A percentile compares a stretch with the other conserved stretches of the same genome.
phyloP scores from a whole-genome alignment of 2,113 vertebrate genomes.

The Gallinago undulata region DNA sequence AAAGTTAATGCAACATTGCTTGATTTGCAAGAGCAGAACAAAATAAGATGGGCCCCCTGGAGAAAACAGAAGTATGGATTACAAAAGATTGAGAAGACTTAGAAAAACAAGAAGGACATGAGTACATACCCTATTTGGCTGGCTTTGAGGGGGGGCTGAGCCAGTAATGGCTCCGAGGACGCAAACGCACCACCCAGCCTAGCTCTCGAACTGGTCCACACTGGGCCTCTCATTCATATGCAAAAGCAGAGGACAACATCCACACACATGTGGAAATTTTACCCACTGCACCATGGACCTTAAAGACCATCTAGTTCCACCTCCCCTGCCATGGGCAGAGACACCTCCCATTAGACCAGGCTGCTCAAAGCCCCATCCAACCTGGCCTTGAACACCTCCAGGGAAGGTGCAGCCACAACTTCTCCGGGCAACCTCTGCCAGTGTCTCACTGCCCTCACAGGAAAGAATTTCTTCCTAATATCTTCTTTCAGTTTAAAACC shows the following conservation, averaged over 20 bases:
- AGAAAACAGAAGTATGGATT: neutral
- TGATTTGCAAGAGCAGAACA: neutral
- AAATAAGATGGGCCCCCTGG: neutral
- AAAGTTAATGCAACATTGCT: neutral
- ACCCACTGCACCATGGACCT: neutral
- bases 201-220: neutral
- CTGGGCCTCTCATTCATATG: neutral
- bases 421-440: too few relatives aligned
- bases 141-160: neutral
- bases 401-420: neutral
- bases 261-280: neutral
- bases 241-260: neutral
- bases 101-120: fast-evolving
- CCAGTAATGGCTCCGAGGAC: neutral
- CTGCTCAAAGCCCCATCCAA: neutral
- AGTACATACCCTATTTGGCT: fast-evolving
- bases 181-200: neutral
- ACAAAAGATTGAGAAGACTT: neutral
- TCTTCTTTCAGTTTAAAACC: neutral
- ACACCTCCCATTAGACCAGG: neutral
- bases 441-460: too few relatives aligned
- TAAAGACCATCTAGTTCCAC: neutral
- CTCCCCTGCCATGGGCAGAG: neutral
- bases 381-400: neutral
- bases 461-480: neutral